Evolutionary conservation across 2,888 invertebrate genomes (phyloP), one percentile per base, ranked within the genome.

Genomic region (Andrena haemorrhoa): DNA sequence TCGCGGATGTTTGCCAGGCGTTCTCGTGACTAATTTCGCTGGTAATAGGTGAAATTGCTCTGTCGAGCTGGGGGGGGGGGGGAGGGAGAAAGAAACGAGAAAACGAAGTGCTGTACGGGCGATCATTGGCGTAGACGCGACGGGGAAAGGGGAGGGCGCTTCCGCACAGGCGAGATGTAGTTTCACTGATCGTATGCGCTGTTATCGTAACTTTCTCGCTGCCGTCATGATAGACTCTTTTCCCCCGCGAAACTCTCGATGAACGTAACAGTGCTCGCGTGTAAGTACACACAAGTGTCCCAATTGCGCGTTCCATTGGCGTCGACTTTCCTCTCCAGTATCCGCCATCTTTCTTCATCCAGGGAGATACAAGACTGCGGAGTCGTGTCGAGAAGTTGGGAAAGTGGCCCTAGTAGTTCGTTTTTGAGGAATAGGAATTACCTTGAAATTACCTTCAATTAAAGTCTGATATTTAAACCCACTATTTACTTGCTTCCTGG

Each of bases 171-270:
- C 51, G n/a, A 20, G 53, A 74, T 66, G 56, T 49, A 74, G 31
- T 70, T 71, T 33, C 31, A 58, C 6, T 61, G 56, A 66, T 58
- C 58, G 29, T 33, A 47, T 51, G 56, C n/a, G 16, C 73, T 66
- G 79, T 75, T 78, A 84, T 84, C 84, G 73, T 31, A 65, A 83
- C 88, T 88, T 88, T 87, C 88, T 75, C 81, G 75, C n/a, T 53
- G 0, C 26, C 2, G 33, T 35, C 64, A 5, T 23, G 63, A 64
- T 76, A 51, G 29, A 31, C 35, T 29, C 49, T 71, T 74, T 58
- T 68, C 29, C 49, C 16, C 35, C 35, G 69, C 64, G 64, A 81
- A 85, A 81, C 79, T 80, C 83, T 75, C 65, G 47, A n/a, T 58
- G 58, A 26, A 56, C 56, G 12, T 56, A 56, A 56, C 56, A 26